Evolutionary conservation across 2,888 invertebrate species (phyloP).

Genomic region (Shargacucullia verbasci): DNA sequence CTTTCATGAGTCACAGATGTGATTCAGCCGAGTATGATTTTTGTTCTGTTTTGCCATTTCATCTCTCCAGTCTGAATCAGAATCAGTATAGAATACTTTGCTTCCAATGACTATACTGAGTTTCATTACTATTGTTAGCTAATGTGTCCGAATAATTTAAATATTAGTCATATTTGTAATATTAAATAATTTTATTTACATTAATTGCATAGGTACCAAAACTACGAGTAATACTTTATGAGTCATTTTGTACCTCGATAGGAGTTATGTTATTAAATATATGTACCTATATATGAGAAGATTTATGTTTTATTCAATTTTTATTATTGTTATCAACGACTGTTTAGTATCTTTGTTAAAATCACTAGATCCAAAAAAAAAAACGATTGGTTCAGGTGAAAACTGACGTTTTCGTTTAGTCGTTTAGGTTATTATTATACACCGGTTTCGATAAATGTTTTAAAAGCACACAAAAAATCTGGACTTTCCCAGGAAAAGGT

Average conservation of each 20-base stretch:
- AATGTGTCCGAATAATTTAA: conserved; percentile 7
- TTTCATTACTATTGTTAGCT: conserved; percentile 50
- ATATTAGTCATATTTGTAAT: conserved; percentile 33
- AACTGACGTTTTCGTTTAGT: too few species aligned
- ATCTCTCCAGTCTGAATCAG: conserved; percentile 66
- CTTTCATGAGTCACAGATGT: conserved; percentile 57
- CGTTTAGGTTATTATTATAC: too few species aligned
- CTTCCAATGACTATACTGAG: conserved; percentile 35
- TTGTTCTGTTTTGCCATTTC: conserved; percentile 64
- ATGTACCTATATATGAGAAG: too few species aligned
- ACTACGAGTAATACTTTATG: conserved; percentile 17
- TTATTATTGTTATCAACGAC: too few species aligned
- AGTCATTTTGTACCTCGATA: conserved; percentile 28
- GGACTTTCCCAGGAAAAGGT: too few species aligned
- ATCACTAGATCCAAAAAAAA: too few species aligned
- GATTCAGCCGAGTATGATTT: conserved; percentile 62
- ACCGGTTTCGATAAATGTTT: too few species aligned
- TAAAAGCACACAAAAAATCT: too few species aligned
- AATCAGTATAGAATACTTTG: conserved; percentile 28
- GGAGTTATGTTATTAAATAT: conserved; percentile 4
- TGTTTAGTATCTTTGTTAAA: too few species aligned
- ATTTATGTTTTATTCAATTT: too few species aligned
- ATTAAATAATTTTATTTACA: conserved; percentile 33
- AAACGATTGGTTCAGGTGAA: too few species aligned
- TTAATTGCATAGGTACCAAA: conserved; percentile 19